Percentiles rank a stretch among this genome's conserved stretches.
These are phyloP conservation scores for Drepana arcuata DNA, from an alignment of 1,140 invertebrate genomes.

Conservation along the genomic window DNA sequence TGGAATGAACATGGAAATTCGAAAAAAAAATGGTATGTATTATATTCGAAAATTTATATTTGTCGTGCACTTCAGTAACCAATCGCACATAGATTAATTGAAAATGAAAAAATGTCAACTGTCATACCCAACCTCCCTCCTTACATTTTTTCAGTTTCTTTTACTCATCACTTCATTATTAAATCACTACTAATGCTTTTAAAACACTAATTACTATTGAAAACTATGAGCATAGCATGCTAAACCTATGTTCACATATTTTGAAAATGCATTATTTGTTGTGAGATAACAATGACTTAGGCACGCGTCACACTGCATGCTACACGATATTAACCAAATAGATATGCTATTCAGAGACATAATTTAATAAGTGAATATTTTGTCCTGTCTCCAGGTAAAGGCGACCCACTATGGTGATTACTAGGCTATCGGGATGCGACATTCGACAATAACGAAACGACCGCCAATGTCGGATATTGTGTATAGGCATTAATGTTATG, in stretches of 20 bases:
- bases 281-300: constrained; percentile 52
- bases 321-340: constrained; percentile 5
- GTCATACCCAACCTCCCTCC: no score
- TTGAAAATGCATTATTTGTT: constrained; percentile 57
- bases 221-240: constrained; percentile 39
- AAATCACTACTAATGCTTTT: constrained; percentile 49
- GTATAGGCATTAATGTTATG: no score
- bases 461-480: no score
- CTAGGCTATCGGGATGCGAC: no score
- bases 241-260: constrained; percentile 21
- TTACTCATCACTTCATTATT: constrained; percentile 15
- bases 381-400: constrained; percentile 40
- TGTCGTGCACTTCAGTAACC: constrained; percentile 55
- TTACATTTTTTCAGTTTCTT: constrained; percentile 44
- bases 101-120: constrained; percentile 46
- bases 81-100: constrained; percentile 55
- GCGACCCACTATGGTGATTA: constrained; percentile 50
- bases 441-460: no score
- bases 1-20: constrained; percentile 33
- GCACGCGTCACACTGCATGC: constrained; percentile 32
- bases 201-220: no score
- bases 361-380: constrained; percentile 5
- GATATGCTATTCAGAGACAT: constrained; percentile 3
- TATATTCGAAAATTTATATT: constrained; percentile 47
- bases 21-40: constrained; percentile 59